These are phyloP conservation scores for Drosophila borealis DNA, from an alignment of 2,888 invertebrate species.

Conservation along the genomic window DNA sequence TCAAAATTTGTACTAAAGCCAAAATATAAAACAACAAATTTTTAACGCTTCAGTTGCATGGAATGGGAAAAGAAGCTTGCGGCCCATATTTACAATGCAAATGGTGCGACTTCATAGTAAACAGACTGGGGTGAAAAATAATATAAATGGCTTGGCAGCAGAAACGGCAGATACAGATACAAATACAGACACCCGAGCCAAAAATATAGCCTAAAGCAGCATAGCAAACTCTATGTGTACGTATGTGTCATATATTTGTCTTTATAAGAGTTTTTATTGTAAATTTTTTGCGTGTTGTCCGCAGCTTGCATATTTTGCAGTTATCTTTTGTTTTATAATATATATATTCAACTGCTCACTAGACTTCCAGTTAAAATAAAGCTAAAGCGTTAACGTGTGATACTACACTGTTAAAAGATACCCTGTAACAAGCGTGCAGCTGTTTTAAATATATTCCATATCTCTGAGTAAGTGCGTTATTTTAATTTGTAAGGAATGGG, in stretches of 20 bases:
- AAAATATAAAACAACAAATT: slow-evolving; percentile 55
- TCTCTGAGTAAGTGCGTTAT: too few species aligned
- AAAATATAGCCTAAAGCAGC: slow-evolving; percentile 17
- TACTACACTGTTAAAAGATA: too few species aligned
- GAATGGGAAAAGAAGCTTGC: slow-evolving; percentile 27
- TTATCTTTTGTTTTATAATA: slow-evolving; percentile 34
- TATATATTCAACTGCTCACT: slow-evolving; percentile 37
- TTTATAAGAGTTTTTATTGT: slow-evolving; percentile 62
- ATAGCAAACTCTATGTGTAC: slow-evolving; percentile 13
- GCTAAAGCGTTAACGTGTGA: not conserved
- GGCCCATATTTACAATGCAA: slow-evolving; percentile 68
- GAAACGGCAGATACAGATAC: slow-evolving; percentile 16
- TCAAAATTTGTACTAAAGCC: slow-evolving; percentile 67
- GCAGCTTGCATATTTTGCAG: slow-evolving; percentile 56
- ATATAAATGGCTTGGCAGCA: slow-evolving; percentile 26
- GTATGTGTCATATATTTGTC: slow-evolving; percentile 27
- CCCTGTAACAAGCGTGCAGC: too few species aligned
- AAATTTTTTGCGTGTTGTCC: slow-evolving; percentile 67
- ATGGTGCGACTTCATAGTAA: slow-evolving; percentile 68
- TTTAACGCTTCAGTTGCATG: slow-evolving; percentile 61
- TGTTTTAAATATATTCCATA: too few species aligned
- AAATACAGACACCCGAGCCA: not conserved
- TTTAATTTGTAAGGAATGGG: too few species aligned
- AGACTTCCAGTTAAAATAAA: slow-evolving; percentile 15
- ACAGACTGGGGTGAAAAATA: slow-evolving; percentile 47